Evolutionary conservation across 1,140 invertebrate genomes (phyloP), one percentile per base, ranked within the genome.

Genomic region (Meloidogyne hapla): DNA sequence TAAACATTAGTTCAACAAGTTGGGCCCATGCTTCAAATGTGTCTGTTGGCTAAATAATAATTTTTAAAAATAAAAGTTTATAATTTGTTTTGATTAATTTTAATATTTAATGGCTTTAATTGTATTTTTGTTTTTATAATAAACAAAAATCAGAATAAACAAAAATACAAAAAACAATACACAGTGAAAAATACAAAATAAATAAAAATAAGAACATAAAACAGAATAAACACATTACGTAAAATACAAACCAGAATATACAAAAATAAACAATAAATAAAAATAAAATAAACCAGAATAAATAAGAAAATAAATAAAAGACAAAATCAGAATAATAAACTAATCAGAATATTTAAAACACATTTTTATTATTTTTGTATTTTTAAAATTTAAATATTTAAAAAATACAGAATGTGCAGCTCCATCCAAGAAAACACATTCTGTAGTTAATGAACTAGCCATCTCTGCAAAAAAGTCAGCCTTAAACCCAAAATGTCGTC

Each of bases 1-100:
- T 82, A 67, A 83, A 83, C 84, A 83, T 83, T 33, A 84, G 42
- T 61, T 83, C 77, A n/a, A 78, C 76, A 12, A 83, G 76, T 64
- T 83, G 82, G 13, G 84, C 67, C 84, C 83, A 83, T 12, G 84
- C 84, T 69, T 83, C 84, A 45, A 83, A 83, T 13, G 83, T 80
- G 33, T 84, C 83, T 23, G 79, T 84, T 21, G 81, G 78, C 82
- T 81, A 33, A 62, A 79, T n/a, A 48, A 6, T 56, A 61, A 12
- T 33, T 23, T 33, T 42, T 42, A 42, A 42, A 10, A n/a, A n/a
- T n/a, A n/a, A n/a, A n/a, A n/a, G n/a, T n/a, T n/a, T n/a, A n/a
- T 13, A 12, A 42, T 42, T 42, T 42, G 12, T 42, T 42, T 12
- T 42, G 13, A 2, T 12, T 42, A 13, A 10, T 42, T 42, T 42